Base-by-base conservation (phyloP, 2,888 invertebrate species). In the Macaria liturata region DNA sequence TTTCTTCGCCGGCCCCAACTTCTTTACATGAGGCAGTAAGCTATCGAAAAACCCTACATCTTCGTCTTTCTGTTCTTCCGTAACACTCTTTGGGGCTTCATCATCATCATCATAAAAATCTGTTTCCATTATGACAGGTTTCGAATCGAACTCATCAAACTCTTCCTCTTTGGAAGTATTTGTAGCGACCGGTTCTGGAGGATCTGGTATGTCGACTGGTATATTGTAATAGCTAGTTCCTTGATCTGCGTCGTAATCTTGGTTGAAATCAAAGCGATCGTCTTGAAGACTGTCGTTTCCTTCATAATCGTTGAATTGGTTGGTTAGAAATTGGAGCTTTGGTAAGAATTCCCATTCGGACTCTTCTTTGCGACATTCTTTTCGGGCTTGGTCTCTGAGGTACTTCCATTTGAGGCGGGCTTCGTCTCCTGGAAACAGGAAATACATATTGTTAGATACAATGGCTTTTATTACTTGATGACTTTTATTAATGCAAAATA, bases 401-500 rank as follows among this genome's bases (percentile, higher is more conserved):
- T 91, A 90, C 48, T 91, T 91, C 91, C 91, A 91, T 77, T 91
- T 91, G 0, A 91, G 66, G 65, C 91, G 75, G 3, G 91, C 91
- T 76, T 91, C 91, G 58, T 91, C 90, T 52, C 91, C 91, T 91
- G 79, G 4, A 20, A 80, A 80, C 55, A 7, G 7, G 7, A 37
- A 37, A 37, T 37, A 6, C 7, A 37, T 37, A 37, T 37, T 37
- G 7, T 37, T 37, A 37, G 4, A 6, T 20, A 20, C 20, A 20
- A 20, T 20, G 20, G 20, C 20, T 20, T 20, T 20, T 20, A 20
- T 20, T 20, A 20, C 20, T 20, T 20, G 20, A 20, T 20, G 2
- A 20, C 20, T 20, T 20, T 20, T 20, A 20, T 20, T 20, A 20
- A 20, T 20, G 20, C 20, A 20, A 20, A 1, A 20, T 20, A 20